Evolutionary conservation across 1,140 invertebrate species (phyloP).

Genomic region (Pogonus chalceus): DNA sequence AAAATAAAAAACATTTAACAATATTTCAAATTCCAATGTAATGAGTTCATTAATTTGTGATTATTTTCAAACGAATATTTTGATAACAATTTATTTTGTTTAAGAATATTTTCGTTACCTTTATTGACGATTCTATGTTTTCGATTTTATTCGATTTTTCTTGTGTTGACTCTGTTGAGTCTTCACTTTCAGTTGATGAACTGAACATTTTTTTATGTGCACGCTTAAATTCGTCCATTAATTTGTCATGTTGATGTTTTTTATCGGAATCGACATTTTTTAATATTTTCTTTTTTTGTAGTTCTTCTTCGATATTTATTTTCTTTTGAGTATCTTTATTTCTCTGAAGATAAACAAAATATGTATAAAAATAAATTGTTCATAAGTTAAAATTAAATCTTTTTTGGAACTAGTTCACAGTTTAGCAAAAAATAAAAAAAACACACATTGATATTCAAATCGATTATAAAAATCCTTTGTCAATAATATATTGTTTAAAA

Average conservation of each 20-base stretch:
- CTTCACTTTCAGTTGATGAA: slow-evolving; percentile 25
- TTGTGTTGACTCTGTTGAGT: background rate
- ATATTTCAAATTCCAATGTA: too few species aligned
- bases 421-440: too few species aligned
- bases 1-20: too few species aligned
- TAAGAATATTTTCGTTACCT: slow-evolving; percentile 14
- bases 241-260: slow-evolving; percentile 53
- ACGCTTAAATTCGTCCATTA: slow-evolving; percentile 81
- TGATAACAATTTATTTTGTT: too few species aligned
- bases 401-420: background rate
- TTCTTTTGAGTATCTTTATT: slow-evolving; percentile 27
- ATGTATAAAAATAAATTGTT: background rate
- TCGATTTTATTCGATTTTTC: background rate
- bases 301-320: slow-evolving; percentile 32
- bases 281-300: slow-evolving; percentile 36
- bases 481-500: background rate
- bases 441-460: too few species aligned
- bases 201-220: slow-evolving; percentile 78
- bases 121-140: slow-evolving; percentile 5
- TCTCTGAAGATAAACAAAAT: slow-evolving; percentile 29
- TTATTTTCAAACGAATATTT: too few species aligned
- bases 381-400: background rate
- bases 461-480: too few species aligned
- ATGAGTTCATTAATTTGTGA: too few species aligned
- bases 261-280: slow-evolving; percentile 43